Evolutionary conservation across 2,797 vertebrate species (phyloP).

Genomic region (Sebastes diploproa): DNA sequence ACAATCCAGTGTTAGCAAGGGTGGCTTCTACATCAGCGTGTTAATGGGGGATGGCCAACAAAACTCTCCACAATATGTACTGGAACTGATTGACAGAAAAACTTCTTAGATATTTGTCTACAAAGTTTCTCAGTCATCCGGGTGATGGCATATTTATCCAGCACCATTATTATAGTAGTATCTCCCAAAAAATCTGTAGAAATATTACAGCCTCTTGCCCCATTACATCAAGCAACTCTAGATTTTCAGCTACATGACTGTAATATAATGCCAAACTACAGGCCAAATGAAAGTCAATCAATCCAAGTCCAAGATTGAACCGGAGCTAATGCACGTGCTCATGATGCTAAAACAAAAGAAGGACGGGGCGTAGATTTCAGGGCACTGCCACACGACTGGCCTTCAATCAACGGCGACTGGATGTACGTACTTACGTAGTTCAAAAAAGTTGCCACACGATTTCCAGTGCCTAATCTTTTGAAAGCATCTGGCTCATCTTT

Average conservation of each 20-base stretch:
- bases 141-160: neutral
- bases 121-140: neutral
- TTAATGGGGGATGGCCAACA: constrained; percentile 46
- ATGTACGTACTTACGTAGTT: constrained; percentile 96
- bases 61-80: constrained; percentile 72
- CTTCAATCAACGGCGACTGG: constrained; percentile 42
- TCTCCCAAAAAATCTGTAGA: neutral
- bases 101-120: neutral
- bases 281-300: constrained; percentile 63
- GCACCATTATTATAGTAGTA: neutral
- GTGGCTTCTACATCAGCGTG: constrained; percentile 13
- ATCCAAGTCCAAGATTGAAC: constrained; percentile 73
- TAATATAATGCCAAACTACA: neutral
- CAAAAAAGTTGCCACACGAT: constrained; percentile 98
- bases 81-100: constrained; percentile 73
- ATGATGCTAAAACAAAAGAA: constrained; percentile 16
- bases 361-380: neutral
- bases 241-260: neutral
- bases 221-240: neutral
- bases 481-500: constrained; percentile 99
- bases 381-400: neutral
- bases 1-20: constrained; percentile 22
- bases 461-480: constrained; percentile 99
- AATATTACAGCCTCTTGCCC: neutral
- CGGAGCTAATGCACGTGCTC: constrained; percentile 51